These are phyloP conservation scores for Bacillus rossius DNA, from an alignment of 1,140 invertebrate species.

Conservation along the genomic window DNA sequence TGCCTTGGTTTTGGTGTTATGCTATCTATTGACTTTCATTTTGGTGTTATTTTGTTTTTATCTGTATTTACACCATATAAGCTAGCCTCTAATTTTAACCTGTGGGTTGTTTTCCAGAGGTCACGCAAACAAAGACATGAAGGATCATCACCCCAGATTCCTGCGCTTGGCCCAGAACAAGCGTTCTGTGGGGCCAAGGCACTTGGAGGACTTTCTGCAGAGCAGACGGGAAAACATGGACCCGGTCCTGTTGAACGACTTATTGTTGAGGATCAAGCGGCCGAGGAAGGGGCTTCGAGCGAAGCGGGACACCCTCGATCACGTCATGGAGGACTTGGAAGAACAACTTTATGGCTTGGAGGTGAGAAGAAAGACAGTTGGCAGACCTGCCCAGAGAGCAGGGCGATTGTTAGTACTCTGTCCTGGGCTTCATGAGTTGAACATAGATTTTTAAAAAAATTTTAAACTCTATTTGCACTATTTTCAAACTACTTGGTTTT, in stretches of 20 bases:
- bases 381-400: no score
- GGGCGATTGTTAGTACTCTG: no score
- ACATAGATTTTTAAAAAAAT: no score
- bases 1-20: no score
- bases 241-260: background rate
- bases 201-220: slow-evolving; percentile 15
- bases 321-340: slow-evolving; percentile 58
- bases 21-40: no score
- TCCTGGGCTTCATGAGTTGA: no score
- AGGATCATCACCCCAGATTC: slow-evolving; percentile 27
- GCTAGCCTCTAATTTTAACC: no score
- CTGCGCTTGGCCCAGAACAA: slow-evolving; percentile 22
- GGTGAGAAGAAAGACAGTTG: slow-evolving; percentile 32
- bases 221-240: background rate
- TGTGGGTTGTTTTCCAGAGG: slow-evolving; percentile 1
- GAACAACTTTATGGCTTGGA: slow-evolving; percentile 50
- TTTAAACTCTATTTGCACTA: no score
- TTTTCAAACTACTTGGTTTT: no score
- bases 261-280: background rate
- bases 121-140: slow-evolving; percentile 15
- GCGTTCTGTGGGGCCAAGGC: slow-evolving; percentile 14
- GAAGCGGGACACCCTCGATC: slow-evolving; percentile 45
- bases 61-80: no score
- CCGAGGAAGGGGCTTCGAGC: background rate
- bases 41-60: no score